Percentiles rank a stretch among this genome's conserved stretches.
phyloP scores from a whole-genome alignment of 2,888 invertebrate species.

The Troglohyphantes excavatus region DNA sequence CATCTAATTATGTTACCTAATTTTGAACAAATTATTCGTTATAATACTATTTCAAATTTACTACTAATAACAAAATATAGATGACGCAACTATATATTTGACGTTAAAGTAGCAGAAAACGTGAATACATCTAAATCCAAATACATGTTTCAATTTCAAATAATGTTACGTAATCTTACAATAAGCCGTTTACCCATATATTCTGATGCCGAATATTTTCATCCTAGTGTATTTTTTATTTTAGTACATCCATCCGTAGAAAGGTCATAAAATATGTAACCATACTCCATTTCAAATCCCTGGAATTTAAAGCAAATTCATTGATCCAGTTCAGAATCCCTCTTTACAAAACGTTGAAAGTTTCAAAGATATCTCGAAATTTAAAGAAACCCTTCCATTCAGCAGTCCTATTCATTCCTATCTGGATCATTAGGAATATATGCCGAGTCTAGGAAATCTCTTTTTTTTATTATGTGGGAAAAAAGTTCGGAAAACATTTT shows the following conservation, averaged over 20 bases:
- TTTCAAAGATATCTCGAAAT: background rate
- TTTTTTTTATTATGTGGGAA: conserved; percentile 16
- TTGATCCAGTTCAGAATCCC: background rate
- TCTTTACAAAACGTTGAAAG: conserved; percentile 8
- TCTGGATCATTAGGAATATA: conserved; percentile 39
- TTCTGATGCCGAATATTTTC: too few species aligned
- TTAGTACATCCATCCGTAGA: background rate
- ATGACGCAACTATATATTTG: too few species aligned
- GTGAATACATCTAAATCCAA: too few species aligned
- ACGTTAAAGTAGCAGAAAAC: too few species aligned
- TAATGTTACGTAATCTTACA: too few species aligned
- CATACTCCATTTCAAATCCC: background rate
- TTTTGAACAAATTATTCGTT: too few species aligned
- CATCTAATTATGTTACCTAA: too few species aligned
- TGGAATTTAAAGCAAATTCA: background rate
- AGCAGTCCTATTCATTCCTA: conserved; percentile 24
- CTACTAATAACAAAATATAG: too few species aligned
- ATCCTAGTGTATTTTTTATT: too few species aligned
- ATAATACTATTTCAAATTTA: too few species aligned
- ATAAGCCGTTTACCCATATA: too few species aligned
- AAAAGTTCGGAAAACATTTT: conserved; percentile 59
- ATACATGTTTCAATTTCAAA: too few species aligned
- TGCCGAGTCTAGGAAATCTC: conserved; percentile 1
- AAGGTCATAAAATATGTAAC: background rate
- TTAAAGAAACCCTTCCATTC: conserved; percentile 11